Conservation (phyloP, 2,888 invertebrate species). For the Nesidiocoris tenuis region DNA sequence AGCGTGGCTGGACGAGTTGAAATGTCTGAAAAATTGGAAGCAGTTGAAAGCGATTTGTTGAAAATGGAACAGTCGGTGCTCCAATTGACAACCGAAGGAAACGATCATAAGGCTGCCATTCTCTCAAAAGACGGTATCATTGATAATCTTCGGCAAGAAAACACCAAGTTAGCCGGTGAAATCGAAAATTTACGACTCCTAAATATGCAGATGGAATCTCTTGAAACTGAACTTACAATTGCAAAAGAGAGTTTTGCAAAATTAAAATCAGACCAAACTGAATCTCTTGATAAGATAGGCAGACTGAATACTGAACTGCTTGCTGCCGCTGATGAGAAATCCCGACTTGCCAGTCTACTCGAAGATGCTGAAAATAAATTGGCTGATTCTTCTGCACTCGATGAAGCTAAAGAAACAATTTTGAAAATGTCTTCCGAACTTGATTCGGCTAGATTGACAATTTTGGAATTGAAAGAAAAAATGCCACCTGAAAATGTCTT, state of each 20-base stretch:
- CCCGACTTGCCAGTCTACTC: not conserved
- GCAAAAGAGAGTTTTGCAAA: not conserved
- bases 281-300: not conserved
- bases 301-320: not conserved
- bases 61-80: no score
- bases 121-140: no score
- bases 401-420: no score
- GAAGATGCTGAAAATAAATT: not conserved
- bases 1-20: not conserved
- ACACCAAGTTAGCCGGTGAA: no score
- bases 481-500: no score
- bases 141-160: no score
- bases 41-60: not conserved
- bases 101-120: no score
- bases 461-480: no score
- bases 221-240: not conserved
- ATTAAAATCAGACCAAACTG: not conserved
- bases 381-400: not conserved
- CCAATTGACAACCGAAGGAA: no score
- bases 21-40: not conserved
- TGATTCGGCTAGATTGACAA: no score
- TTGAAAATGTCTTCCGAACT: no score
- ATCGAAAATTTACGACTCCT: no score
- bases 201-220: not conserved
- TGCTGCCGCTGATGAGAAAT: not conserved